These are phyloP conservation scores for Epiblema foenella DNA, from an alignment of 2,888 invertebrate genomes.

Conservation along the genomic window DNA sequence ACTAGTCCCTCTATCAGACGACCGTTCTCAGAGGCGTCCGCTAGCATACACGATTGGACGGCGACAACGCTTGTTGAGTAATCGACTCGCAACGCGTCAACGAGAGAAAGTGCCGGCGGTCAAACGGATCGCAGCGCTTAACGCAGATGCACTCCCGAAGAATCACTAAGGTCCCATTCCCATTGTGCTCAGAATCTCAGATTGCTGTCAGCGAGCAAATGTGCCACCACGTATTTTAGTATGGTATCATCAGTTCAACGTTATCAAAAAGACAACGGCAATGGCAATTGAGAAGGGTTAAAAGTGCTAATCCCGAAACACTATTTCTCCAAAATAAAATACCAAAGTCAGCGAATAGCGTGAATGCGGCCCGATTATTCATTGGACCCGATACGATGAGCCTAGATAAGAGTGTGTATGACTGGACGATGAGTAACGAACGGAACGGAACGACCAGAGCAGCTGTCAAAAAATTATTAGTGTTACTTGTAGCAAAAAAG, in stretches of 20 bases:
- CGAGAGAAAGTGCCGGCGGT: slow-evolving; percentile 77
- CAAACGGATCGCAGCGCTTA: slow-evolving; percentile 60
- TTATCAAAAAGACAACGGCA: slow-evolving; percentile 22
- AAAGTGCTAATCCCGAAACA: slow-evolving; percentile 48
- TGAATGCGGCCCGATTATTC: slow-evolving; percentile 35
- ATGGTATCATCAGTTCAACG: slow-evolving; percentile 13
- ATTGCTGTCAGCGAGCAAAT: slow-evolving; percentile 28
- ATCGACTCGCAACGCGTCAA: slow-evolving; percentile 69
- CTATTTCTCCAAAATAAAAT: slow-evolving; percentile 57
- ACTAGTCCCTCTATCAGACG: slow-evolving; percentile 44
- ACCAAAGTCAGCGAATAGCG: slow-evolving; percentile 49
- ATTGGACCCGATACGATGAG: no score
- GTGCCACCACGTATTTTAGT: neutral
- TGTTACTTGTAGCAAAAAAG: slow-evolving; percentile 17
- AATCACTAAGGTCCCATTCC: slow-evolving; percentile 56
- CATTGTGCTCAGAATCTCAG: slow-evolving; percentile 59
- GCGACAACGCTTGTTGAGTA: slow-evolving; percentile 74
- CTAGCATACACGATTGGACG: slow-evolving; percentile 66
- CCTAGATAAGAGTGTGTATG: no score
- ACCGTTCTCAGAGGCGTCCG: slow-evolving; percentile 65
- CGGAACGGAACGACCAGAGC: slow-evolving; percentile 49
- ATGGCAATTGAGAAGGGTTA: slow-evolving; percentile 41
- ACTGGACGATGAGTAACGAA: slow-evolving; percentile 49
- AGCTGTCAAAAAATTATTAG: slow-evolving; percentile 48
- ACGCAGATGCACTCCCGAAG: slow-evolving; percentile 68